Conservation (phyloP, 2,797 vertebrate species). For the Pteropus rufus region DNA sequence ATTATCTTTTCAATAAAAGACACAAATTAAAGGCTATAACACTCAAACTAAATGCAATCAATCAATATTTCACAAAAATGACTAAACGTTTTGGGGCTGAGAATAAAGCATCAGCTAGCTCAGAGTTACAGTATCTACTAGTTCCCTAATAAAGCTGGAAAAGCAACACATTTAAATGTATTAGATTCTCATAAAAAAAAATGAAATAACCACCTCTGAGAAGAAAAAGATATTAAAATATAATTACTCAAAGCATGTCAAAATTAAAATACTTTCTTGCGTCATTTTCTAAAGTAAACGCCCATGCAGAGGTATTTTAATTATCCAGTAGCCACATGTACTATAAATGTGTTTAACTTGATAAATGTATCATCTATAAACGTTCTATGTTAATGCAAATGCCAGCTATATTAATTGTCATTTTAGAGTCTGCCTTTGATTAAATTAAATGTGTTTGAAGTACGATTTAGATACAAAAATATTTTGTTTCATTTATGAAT, state of each 20-base stretch:
- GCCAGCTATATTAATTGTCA: not conserved
- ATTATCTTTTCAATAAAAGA: not conserved
- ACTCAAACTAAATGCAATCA: not conserved
- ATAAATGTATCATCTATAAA: slow-evolving; percentile 31
- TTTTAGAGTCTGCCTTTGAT: not conserved
- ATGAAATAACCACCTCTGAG: slow-evolving; percentile 15
- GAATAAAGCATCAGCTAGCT: not conserved
- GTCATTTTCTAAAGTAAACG: not conserved
- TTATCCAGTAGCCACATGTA: slow-evolving; percentile 1
- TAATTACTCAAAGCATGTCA: slow-evolving; percentile 15
- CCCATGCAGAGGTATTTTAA: not conserved
- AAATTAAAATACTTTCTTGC: slow-evolving; percentile 20
- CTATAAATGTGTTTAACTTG: not conserved
- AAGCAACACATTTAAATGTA: slow-evolving; percentile 33
- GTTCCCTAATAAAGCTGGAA: not conserved
- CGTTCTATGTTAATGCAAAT: not conserved
- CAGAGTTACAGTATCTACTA: not conserved
- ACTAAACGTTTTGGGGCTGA: not conserved
- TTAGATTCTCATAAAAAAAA: slow-evolving; percentile 25
- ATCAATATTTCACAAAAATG: not conserved
- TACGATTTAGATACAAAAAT: not conserved
- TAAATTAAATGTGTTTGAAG: not conserved
- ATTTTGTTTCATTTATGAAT: not conserved
- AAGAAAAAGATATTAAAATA: slow-evolving; percentile 29
- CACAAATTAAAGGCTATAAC: not conserved